Base-by-base conservation (phyloP, 2,888 invertebrate species). In the Agrochola lychnidis region DNA sequence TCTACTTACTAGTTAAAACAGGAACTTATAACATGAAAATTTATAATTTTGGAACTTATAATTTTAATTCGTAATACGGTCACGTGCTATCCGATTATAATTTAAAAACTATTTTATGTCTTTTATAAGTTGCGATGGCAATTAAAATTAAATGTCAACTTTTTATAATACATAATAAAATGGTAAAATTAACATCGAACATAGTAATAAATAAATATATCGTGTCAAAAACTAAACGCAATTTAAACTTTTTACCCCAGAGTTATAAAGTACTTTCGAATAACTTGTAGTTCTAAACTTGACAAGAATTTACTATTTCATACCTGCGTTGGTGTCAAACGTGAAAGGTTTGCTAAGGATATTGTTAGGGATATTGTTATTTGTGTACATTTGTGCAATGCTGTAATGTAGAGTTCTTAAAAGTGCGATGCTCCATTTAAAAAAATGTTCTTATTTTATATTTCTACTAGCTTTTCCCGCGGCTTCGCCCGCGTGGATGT, bases 131-230 rank as follows among this genome's bases (percentile, higher is more conserved):
- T 70, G 19, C 9, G 14, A 62, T 56, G 53, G 73, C 70, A 68
- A 70, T 83, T 71, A 83, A 83, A 73, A 68, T 51, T 1, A 76
- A 82, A 81, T 84, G 72, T 22, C 76, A 81, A 9, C 7, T 71
- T 67, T 83, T 81, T 57, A 36, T 36, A 22, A 25, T 12, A 48
- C n/a, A 36, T 57, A 62, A 56, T 62, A 40, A 64, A 71, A 61
- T 36, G 19, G 14, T 45, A 36, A 40, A 22, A 63, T 4, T 71
- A 48, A 36, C 45, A 73, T 67, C 14, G 25, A 59, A 64, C 40
- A 66, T 19, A 68, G 25, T 36, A 66, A 61, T 73, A 66, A 71
- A 42, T 66, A 67, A 59, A 53, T 14, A 19, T 7, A 2, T 56
- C 6, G 62, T 70, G 59, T 69, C 68, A 61, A 61, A 69, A 70